Percentiles rank a stretch among this genome's conserved stretches.
These are phyloP conservation scores for Netelia virgata DNA, from an alignment of 2,888 invertebrate genomes.

Conservation along the genomic window DNA sequence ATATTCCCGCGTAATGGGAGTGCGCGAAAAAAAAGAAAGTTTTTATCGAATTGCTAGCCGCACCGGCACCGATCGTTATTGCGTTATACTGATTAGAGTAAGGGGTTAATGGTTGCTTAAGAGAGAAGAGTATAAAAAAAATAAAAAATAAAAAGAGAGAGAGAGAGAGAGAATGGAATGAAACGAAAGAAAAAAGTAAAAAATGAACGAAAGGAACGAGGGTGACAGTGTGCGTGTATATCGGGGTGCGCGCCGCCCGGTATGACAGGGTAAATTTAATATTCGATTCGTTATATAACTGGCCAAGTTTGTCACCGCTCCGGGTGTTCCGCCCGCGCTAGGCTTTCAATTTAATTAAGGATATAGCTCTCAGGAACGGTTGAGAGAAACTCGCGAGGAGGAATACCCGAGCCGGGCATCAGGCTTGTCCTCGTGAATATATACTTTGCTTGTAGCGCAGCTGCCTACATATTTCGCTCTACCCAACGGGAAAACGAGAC, in stretches of 20 bases:
- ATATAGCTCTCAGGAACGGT: conserved; percentile 38
- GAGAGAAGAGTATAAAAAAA: background rate
- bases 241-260: conserved; percentile 53
- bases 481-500: conserved; percentile 47
- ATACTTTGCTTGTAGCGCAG: conserved; percentile 42
- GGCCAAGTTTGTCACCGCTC: conserved; percentile 65
- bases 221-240: background rate
- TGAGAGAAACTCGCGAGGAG: conserved; percentile 38
- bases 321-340: conserved; percentile 7
- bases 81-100: conserved; percentile 15
- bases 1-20: background rate
- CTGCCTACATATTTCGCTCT: conserved; percentile 48
- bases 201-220: background rate
- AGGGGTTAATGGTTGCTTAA: conserved; percentile 21
- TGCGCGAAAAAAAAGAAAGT: background rate
- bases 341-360: conserved; percentile 67
- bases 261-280: conserved; percentile 73
- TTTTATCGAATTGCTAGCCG: conserved; percentile 11
- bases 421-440: conserved; percentile 9
- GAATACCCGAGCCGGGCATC: conserved; percentile 12
- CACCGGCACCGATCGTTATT: background rate
- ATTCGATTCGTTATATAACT: conserved; percentile 69
- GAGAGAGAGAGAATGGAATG: no score
- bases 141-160: no score
- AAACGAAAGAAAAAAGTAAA: background rate